A percentile compares a stretch with the other conserved stretches of the same genome.
Evolutionary conservation across 2,797 vertebrate genomes (phyloP).

Genomic region (Neomorphus geoffroyi): DNA sequence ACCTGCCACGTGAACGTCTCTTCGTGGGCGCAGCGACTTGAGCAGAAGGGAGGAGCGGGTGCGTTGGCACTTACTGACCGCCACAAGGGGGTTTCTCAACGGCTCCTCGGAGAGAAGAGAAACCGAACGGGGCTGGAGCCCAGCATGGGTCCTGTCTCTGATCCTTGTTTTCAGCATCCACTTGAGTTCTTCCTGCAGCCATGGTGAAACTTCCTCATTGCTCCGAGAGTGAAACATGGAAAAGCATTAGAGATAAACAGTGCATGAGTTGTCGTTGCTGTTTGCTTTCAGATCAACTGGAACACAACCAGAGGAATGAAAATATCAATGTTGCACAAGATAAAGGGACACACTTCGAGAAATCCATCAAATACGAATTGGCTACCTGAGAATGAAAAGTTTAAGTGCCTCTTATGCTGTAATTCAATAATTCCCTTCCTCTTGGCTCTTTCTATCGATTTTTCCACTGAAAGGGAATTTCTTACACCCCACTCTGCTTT

Average conservation of each 20-base stretch:
- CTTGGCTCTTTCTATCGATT: not conserved
- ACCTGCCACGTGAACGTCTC: not conserved
- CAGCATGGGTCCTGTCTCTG: not conserved
- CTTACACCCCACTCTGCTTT: not conserved
- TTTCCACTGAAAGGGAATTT: not conserved
- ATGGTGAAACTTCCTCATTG: no score
- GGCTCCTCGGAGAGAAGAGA: not conserved
- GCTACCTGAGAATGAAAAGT: not conserved
- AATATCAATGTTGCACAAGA: not conserved
- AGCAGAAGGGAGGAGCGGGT: not conserved
- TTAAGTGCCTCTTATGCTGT: not conserved
- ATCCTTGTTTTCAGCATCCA: not conserved
- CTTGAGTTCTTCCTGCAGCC: not conserved
- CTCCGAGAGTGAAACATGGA: not conserved
- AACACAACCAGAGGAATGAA: not conserved
- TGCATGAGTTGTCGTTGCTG: no score
- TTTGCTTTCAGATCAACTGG: not conserved
- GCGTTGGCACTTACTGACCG: no score
- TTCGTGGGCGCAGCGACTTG: not conserved
- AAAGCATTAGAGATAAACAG: not conserved
- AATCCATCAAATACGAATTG: not conserved
- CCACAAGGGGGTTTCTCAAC: no score
- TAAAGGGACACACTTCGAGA: not conserved
- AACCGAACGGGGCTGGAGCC: rapidly evolving
- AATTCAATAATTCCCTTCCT: not conserved